Base-by-base conservation (phyloP, 2,888 invertebrate genomes). In the Unio pictorum region DNA sequence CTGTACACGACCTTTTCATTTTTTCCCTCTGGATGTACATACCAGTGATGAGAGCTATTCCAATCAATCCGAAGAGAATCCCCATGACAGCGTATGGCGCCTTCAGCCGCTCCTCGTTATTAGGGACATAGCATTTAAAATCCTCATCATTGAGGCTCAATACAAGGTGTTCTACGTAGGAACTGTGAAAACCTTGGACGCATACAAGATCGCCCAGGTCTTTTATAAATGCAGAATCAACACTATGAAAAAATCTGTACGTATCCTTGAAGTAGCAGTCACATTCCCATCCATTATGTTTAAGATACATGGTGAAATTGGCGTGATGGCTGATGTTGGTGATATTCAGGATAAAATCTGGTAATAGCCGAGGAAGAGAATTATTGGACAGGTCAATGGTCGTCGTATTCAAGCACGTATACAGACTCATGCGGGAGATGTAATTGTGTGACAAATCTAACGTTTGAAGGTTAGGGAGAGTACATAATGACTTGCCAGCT, bases 251-350 rank as follows among this genome's bases (percentile, higher is more conserved):
- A 82, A 82, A 83, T 45, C 73, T 65, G 67, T 76, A 73, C 55
- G 81, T 78, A 15, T 73, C 73, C 20, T 69, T 56, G 15, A 83
- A 63, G 3, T 72, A 65, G 68, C 83, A 83, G 61, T 81, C 81
- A 73, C 83, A 83, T 3, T 63, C 57, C 68, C 72, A 83, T 55
- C 69, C 70, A 45, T 83, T 82, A 18, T 75, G 57, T 30, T 72
- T 62, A 6, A 82, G 66, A 45, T 75, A 61, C 0, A 82, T 66
- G 1, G 69, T 34, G 34, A 67, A 62, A n/a, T 78, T 28, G 34
- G 68, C 66, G 11, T 59, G 66, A n/a, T 64, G 61, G 8, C 59
- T 60, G 56, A 78, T 45, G 8, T 64, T 61, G 56, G 66, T 66
- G 18, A 76, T 30, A 28, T 70, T 74, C 8, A 61, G 26, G 54